Evolutionary conservation across 2,888 invertebrate genomes (phyloP).

Genomic region (Eristalis arbustorum): DNA sequence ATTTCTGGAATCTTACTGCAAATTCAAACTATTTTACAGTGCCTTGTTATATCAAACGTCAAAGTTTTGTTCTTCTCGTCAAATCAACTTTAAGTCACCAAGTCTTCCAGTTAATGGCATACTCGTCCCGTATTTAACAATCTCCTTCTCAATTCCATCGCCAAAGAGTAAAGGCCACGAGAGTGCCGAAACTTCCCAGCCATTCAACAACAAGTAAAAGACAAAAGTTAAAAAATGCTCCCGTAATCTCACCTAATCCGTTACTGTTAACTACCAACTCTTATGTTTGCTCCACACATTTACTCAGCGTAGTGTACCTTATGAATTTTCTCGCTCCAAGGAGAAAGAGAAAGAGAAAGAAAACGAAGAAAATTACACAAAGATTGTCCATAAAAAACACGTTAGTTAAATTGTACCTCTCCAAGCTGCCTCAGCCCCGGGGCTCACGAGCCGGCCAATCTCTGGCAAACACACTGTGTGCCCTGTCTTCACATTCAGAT

Average conservation of each 20-base stretch:
- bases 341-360: not conserved
- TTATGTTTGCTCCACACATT: slow-evolving; percentile 21
- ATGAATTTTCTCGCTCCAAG: slow-evolving; percentile 13
- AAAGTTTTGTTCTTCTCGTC: no score
- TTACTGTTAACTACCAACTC: not conserved
- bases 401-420: slow-evolving; percentile 31
- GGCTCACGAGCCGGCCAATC: not conserved
- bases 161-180: no score
- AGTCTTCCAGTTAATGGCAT: no score
- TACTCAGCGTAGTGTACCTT: slow-evolving; percentile 10
- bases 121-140: no score
- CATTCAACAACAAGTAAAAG: not conserved
- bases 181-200: not conserved
- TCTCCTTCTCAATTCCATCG: no score
- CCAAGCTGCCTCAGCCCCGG: not conserved
- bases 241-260: not conserved
- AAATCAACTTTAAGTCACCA: no score
- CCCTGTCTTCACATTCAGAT: slow-evolving; percentile 19
- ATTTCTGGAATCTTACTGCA: no score
- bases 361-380: not conserved
- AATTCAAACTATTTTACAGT: no score
- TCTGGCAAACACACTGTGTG: slow-evolving; percentile 9
- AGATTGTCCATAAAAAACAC: slow-evolving; percentile 22
- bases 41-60: no score
- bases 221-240: slow-evolving; percentile 3